These are phyloP conservation scores for Aphrophora alni DNA, from an alignment of 2,888 invertebrate genomes.

Conservation along the genomic window DNA sequence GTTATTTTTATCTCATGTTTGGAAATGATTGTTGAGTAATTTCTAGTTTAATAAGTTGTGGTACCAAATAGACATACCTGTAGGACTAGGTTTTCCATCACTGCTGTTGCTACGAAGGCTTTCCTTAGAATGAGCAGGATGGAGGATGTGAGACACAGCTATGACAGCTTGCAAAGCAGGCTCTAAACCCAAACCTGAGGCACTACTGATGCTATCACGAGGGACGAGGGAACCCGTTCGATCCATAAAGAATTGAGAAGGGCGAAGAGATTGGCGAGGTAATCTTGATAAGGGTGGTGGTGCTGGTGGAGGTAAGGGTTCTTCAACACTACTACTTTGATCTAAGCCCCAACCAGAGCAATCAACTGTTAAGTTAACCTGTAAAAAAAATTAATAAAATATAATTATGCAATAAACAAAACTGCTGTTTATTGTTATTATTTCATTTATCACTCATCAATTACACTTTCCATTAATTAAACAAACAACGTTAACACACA, in stretches of 20 bases:
- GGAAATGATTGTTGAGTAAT: too few relatives aligned
- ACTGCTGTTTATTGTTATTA: too few relatives aligned
- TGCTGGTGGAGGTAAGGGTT: conserved; percentile 44
- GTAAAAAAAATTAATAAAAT: neutral
- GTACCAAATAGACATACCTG: conserved; percentile 45
- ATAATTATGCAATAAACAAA: too few relatives aligned
- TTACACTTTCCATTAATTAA: neutral
- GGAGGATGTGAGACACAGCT: conserved; percentile 54
- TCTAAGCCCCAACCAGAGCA: conserved; percentile 51
- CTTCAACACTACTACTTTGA: conserved; percentile 39
- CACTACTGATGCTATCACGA: conserved; percentile 51
- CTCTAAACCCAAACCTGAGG: conserved; percentile 54
- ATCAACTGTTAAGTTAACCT: conserved; percentile 58
- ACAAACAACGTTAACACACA: too few relatives aligned
- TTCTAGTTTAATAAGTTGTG: too few relatives aligned
- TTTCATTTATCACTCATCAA: too few relatives aligned
- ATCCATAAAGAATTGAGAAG: conserved; percentile 42
- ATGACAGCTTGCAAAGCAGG: conserved; percentile 54
- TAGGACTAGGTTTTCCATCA: conserved; percentile 51
- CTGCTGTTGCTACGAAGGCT: conserved; percentile 54
- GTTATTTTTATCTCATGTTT: too few relatives aligned
- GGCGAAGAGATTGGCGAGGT: conserved; percentile 32
- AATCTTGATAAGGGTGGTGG: conserved; percentile 44
- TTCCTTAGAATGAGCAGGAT: conserved; percentile 55
- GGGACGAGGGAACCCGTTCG: conserved; percentile 46